phyloP scores from a whole-genome alignment of 1,140 invertebrate genomes.

The Lithobius niger region DNA sequence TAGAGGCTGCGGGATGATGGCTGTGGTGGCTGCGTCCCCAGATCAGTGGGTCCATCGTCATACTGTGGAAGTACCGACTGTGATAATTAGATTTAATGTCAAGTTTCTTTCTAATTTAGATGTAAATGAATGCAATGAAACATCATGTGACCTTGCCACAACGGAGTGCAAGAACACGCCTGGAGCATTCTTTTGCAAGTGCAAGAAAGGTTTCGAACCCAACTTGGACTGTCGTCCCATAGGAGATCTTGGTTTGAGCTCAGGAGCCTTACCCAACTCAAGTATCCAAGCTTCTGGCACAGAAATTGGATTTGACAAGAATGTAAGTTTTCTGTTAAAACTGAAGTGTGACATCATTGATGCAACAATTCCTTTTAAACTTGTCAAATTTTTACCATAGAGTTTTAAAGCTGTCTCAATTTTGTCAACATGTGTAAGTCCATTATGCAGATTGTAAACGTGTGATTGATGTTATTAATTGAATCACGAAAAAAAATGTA shows the following conservation, averaged over 20 bases:
- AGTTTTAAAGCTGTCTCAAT: conserved; percentile 1
- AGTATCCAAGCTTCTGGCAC: conserved; percentile 71
- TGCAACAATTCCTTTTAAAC: no score
- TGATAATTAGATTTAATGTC: conserved; percentile 3
- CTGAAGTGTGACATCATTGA: no score
- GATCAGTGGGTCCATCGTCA: no score
- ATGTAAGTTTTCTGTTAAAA: conserved; percentile 46
- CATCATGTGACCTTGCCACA: conserved; percentile 73
- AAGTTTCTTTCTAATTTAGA: conserved; percentile 38
- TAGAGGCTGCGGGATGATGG: no score
- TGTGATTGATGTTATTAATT: no score
- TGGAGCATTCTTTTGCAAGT: conserved; percentile 85
- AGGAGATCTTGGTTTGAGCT: conserved; percentile 72
- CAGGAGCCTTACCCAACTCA: conserved; percentile 76
- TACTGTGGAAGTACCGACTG: no score
- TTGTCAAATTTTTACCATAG: conserved; percentile 14
- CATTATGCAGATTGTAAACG: no score
- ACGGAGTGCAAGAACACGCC: conserved; percentile 82
- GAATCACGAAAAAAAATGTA: no score
- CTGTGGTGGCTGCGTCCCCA: no score
- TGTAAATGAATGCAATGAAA: conserved; percentile 77
- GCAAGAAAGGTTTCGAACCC: conserved; percentile 65
- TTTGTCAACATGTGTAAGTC: no score
- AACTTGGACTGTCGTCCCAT: conserved; percentile 79
- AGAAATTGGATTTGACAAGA: conserved; percentile 66